Evolutionary conservation across 2,888 invertebrate species (phyloP).

Genomic region (Neocrepidodera transversa): DNA sequence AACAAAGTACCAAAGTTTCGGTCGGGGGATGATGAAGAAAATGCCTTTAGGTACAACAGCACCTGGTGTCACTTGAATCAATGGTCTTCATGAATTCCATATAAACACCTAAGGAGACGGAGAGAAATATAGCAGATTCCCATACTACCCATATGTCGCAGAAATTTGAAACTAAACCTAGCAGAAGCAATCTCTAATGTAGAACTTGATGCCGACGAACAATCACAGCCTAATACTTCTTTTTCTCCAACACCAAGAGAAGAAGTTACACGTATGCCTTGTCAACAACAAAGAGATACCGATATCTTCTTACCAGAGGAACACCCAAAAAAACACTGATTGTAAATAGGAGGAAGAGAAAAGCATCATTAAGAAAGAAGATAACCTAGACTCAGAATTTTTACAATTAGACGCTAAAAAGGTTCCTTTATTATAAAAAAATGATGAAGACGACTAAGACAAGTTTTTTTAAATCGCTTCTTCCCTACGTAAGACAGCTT

Average conservation of each 20-base stretch:
- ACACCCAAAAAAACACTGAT: background rate
- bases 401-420: slow-evolving; percentile 23
- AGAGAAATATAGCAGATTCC: slow-evolving; percentile 17
- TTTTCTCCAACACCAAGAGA: background rate
- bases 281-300: background rate
- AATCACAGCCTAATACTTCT: background rate
- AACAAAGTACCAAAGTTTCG: slow-evolving; percentile 12
- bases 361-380: background rate
- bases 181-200: background rate
- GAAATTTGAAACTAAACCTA: slow-evolving; percentile 13
- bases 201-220: slow-evolving; percentile 14
- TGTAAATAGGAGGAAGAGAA: background rate
- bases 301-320: no score
- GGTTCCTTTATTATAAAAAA: slow-evolving; percentile 23
- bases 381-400: slow-evolving; percentile 6
- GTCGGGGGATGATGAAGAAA: slow-evolving; percentile 17
- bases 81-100: slow-evolving; percentile 15
- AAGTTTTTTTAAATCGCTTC: slow-evolving; percentile 24
- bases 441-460: slow-evolving; percentile 25
- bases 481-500: slow-evolving; percentile 25
- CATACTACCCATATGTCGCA: background rate
- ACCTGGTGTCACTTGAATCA: slow-evolving; percentile 23
- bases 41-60: slow-evolving; percentile 8
- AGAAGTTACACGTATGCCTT: no score
- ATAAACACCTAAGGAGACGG: slow-evolving; percentile 9